Evolutionary conservation across 2,797 vertebrate species (phyloP), one percentile per base, ranked within the genome.

Genomic region (Sebastes trivittatus): DNA sequence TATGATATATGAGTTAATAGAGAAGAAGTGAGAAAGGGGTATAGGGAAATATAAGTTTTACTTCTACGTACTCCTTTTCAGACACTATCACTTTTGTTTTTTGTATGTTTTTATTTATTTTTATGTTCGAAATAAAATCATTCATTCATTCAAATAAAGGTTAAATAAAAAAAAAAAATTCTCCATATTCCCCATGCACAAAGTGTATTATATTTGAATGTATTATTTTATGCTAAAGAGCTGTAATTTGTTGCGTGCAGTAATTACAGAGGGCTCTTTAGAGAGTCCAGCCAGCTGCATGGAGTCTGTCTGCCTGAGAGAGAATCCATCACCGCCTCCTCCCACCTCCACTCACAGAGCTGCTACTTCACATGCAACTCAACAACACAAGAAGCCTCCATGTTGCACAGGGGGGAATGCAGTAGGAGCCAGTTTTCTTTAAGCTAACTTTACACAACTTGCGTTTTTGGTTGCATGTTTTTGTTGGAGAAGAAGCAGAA

Each of bases 361-460:
- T 36, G 11, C 91, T 84, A 90, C 90, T 92, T 93, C 92, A 93
- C 88, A 93, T 89, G 90, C 92, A 91, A 95, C 91, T 93, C 94
- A 89, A 94, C 34, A 94, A 94, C 89, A 92, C 93, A 93, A 90
- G 87, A 92, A 94, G 95, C 94, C 92, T 95, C 96, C 95, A 96
- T 96, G 94, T 96, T 95, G 94, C 93, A 93, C 90, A 38, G 36
- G 36, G 62, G 87, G 90, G 91, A 81, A 64, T 77, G 86, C 27
- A 59, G 36, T 36, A 38, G 36, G 88, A 90, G 81, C 80, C 77
- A 78, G 75, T 80, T 77, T 62, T 63, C 29, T 23, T 18, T 62
- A 86, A 27, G 64, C 64, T n/a, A 85, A 84, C 82, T 86, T 82
- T 32, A 73, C 62, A 29, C 49, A 72, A 77, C 75, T 60, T 64